Conservation (phyloP, 2,888 invertebrate genomes). For the Himalopsyche kuldschensis region DNA sequence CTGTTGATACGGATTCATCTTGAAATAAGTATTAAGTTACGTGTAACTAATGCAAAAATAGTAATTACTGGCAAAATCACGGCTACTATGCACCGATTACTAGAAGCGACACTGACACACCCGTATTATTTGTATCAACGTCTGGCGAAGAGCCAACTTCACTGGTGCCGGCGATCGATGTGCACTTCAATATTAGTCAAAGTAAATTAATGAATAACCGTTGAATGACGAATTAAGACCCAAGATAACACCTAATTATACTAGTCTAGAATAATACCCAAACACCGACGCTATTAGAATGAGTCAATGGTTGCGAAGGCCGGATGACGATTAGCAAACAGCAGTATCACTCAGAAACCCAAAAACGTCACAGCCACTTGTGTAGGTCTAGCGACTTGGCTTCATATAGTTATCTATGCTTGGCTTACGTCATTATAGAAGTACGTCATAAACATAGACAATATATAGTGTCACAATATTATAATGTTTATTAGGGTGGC, state of each 20-base stretch:
- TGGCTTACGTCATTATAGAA: background rate
- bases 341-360: background rate
- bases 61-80: background rate
- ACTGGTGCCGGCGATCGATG: background rate
- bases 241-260: too few relatives aligned
- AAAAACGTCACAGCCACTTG: background rate
- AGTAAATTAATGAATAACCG: background rate
- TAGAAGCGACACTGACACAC: background rate
- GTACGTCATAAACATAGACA: background rate
- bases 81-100: background rate
- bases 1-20: conserved; percentile 56
- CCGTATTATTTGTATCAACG: background rate
- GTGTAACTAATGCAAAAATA: background rate
- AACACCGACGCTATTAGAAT: background rate
- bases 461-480: too few relatives aligned
- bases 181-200: background rate
- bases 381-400: background rate
- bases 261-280: too few relatives aligned
- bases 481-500: background rate
- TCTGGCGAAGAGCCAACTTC: background rate
- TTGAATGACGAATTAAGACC: background rate
- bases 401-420: background rate
- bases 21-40: conserved; percentile 23
- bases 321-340: background rate
- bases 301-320: background rate